Percentiles rank a stretch among this genome's conserved stretches.
phyloP scores from a whole-genome alignment of 2,888 invertebrate species.

The Chymomyza amoena region DNA sequence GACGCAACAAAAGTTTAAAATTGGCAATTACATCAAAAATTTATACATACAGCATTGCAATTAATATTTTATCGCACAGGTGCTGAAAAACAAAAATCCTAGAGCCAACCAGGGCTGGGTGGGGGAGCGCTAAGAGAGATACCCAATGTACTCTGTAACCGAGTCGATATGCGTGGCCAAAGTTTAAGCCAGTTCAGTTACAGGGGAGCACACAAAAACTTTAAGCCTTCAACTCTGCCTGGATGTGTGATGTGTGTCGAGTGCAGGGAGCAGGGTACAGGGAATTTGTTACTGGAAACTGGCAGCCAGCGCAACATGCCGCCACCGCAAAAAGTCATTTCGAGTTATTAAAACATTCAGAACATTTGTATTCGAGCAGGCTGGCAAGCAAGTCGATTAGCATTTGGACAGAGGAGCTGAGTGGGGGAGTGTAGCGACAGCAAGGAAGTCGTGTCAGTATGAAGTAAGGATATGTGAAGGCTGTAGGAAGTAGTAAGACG shows the following conservation, averaged over 20 bases:
- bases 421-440: conserved; percentile 1
- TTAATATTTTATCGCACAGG: conserved; percentile 67
- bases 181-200: conserved; percentile 50
- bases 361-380: conserved; percentile 64
- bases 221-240: conserved; percentile 28
- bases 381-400: conserved; percentile 13
- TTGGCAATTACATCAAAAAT: conserved; percentile 70
- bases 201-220: conserved; percentile 29
- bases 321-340: conserved; percentile 69
- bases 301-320: conserved; percentile 2
- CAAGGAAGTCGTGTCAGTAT: conserved; percentile 40
- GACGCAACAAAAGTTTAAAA: conserved; percentile 61
- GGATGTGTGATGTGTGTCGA: background rate
- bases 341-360: conserved; percentile 74
- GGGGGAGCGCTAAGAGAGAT: background rate
- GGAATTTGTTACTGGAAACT: background rate
- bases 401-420: background rate
- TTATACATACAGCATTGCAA: conserved; percentile 67
- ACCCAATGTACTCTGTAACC: conserved; percentile 7
- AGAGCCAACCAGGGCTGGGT: conserved; percentile 1
- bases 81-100: conserved; percentile 15
- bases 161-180: conserved; percentile 53
- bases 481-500: conserved; percentile 57
- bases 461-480: conserved; percentile 55
- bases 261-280: background rate